Evolutionary conservation across 2,797 vertebrate species (phyloP).

Genomic region (Hydrophis major): DNA sequence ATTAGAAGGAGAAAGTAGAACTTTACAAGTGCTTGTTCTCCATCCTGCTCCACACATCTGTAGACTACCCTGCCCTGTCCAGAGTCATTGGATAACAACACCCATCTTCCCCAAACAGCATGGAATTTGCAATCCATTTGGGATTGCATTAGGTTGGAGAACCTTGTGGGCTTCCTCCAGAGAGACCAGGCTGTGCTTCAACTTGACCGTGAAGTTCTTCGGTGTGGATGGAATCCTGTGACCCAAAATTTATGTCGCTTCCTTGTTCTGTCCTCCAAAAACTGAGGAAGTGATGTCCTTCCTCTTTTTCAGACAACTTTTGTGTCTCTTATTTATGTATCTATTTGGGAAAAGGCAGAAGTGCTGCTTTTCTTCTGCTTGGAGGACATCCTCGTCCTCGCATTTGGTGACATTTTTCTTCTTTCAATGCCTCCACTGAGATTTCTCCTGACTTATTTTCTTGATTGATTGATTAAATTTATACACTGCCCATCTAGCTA

Average conservation of each 20-base stretch:
- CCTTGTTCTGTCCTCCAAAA: neutral
- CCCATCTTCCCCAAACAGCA: neutral
- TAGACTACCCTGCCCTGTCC: neutral
- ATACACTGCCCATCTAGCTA: neutral
- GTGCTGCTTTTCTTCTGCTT: neutral
- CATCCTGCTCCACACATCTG: no score
- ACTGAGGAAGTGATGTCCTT: neutral
- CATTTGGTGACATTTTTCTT: neutral
- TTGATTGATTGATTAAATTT: neutral
- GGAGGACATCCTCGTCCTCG: neutral
- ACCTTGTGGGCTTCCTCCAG: neutral
- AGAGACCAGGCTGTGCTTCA: neutral
- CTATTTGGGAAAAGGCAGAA: neutral
- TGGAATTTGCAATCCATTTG: neutral
- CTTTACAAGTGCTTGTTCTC: neutral
- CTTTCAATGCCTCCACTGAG: neutral
- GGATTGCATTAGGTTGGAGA: neutral
- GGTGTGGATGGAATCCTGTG: neutral
- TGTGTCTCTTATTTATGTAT: neutral
- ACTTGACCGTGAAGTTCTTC: no score
- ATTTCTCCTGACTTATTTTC: neutral
- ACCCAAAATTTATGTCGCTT: neutral
- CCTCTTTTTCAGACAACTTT: neutral
- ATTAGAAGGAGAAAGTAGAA: neutral
- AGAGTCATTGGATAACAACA: neutral